Evolutionary conservation across 2,888 invertebrate genomes (phyloP), one percentile per base, ranked within the genome.

Genomic region (Luffia ferchaultella): DNA sequence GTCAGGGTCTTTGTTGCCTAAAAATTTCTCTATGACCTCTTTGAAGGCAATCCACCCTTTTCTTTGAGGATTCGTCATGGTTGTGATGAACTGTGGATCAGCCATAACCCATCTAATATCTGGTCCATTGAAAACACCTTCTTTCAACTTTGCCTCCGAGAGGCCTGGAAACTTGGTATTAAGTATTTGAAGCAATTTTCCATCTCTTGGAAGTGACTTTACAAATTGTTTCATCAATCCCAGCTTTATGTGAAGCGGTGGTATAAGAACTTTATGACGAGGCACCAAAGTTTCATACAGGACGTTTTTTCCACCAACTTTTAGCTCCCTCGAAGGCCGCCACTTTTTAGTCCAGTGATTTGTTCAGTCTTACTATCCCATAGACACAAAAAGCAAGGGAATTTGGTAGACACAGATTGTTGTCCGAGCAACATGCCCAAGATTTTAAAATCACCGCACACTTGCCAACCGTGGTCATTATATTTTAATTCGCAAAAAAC

Each of bases 171-270:
- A 45, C 45, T 45, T 2, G n/a, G n/a, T n/a, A n/a, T n/a, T n/a
- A 46, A 17, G 20, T 46, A 46, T 46, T 46, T 18, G 18, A 46
- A 46, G 18, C 46, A 18, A 16, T 47, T 30, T 5, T 17, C 20
- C 47, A 20, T 47, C 20, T 47, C 20, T 20, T 20, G 2, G 19
- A 20, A 47, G 16, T 16, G 40, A 20, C 20, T 47, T 47, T 12
- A 47, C 47, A 47, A 47, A 47, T n/a, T 47, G 30, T 20, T 47
- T 47, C 47, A 47, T 47, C 30, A 30, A 16, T 47, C 47, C 20
- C 16, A 47, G 16, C 17, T 20, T 47, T 16, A 47, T 47, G 47
- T 47, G 47, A 30, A 47, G 40, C 5, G 20, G 20, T 16, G 46
- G 46, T 17, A 46, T 15, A 18, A 46, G 20, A 46, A 46, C 18